Base-by-base conservation (phyloP, 53 echinoderm and acorn worm genomes). In the Arbacia lixula region DNA sequence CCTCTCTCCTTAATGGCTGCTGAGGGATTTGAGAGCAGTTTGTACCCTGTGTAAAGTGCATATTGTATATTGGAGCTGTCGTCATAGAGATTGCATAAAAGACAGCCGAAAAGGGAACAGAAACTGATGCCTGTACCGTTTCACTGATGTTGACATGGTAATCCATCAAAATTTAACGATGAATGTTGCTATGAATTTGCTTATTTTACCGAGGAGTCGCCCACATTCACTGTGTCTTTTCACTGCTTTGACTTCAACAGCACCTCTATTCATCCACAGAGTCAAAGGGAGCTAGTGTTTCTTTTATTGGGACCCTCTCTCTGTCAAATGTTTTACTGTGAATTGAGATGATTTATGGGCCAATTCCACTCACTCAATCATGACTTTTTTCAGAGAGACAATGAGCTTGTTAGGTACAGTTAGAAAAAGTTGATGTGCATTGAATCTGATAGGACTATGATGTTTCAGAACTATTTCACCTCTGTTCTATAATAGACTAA, bases 221-320 rank as follows among this genome's bases (percentile, higher is more conserved):
- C 74, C 74, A 27, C 52, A 74, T 74, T 74, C 51, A 50, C 43
- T 21, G 11, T 53, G 33, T 74, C 52, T 53, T 74, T 74, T 53
- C 17, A 31, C 53, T 31, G 33, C 42, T 74, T 50, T 74, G 74
- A 74, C 74, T 74, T 74, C 52, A 53, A 53, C 30, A 34, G 74
- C 28, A 32, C 51, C 54, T 46, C 53, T 53, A 74, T 50, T 74
- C 29, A 51, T 53, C 74, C 31, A 53, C 17, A 50, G 34, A 74
- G 74, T 74, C 74, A 53, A 74, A 51, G 51, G 74, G 30, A 74
- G 53, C 52, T 74, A 74, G 51, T 74, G 73, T 73, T 73, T 73
- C 73, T 73, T 52, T 53, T 74, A 42, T 53, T 34, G 32, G 53
- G 53, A 53, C 52, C 43, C 43, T 42, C 26, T 69, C 43, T 42